Base-by-base conservation (phyloP, 2,113 vertebrate genomes). In the Rhinolophus ferrumequinum region DNA sequence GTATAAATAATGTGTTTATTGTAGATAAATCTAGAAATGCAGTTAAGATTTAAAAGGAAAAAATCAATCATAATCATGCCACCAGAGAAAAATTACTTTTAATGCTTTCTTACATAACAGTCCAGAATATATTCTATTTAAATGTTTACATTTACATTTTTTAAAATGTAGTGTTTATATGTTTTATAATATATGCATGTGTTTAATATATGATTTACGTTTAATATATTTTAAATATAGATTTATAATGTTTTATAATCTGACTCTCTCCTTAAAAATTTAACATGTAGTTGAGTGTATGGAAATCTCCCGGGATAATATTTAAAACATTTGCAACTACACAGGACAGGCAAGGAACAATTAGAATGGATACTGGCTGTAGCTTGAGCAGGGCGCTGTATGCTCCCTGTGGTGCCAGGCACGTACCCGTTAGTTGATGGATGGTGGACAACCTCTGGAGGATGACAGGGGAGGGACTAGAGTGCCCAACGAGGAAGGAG, bases 1-100 rank as follows among this genome's bases (percentile, higher is more conserved):
- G 8, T 84, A 8, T 22, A 93, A 91, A 91, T 88, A 88, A 66
- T 77, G 30, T 88, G 41, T 41, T 83, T 80, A 96, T 30, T 88
- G n/a, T 35, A 80, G 26, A 83, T 19, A 90, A 87, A 93, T 88
- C 38, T 67, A 21, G 44, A 92, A 60, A 72, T 81, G 3, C 13
- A 93, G 19, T 76, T 83, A 79, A 79, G 5, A 72, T 66, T 60
- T 35, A 70, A 94, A 92, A 50, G 35, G 16, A 69, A 73, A 90
- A 56, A 30, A 54, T 44, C 38, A 64, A 10, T 96, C 19, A 47
- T 64, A 72, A 87, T 56, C 67, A 95, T 90, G n/a, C 15, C 30
- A 62, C 38, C 26, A 83, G 30, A 79, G 33, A 83, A 83, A 15
- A 90, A 44, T 47, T 67, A 72, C 22, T 62, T 95, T 85, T 76